Conservation (phyloP, 2,888 invertebrate species). For the Dilophus febrilis region DNA sequence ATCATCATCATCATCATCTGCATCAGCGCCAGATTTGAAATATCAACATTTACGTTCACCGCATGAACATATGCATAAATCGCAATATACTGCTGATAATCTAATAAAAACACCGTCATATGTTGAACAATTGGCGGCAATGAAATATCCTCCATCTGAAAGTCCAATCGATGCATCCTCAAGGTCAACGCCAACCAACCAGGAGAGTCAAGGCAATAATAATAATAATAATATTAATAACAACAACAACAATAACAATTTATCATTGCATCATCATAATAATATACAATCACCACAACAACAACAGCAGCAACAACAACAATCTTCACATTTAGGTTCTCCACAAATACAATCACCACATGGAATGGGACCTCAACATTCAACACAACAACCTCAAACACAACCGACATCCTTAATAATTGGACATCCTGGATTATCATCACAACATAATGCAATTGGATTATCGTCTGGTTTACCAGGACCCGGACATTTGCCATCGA, state of each 20-base stretch:
- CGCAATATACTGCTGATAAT: constrained; percentile 26
- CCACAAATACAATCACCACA: background rate
- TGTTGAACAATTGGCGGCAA: constrained; percentile 14
- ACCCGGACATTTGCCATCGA: constrained; percentile 13
- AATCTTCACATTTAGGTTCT: constrained; percentile 24
- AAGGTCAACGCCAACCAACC: constrained; percentile 29
- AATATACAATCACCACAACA: constrained; percentile 23
- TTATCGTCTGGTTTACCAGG: constrained; percentile 14
- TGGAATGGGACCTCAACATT: no score
- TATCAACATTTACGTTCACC: no score
- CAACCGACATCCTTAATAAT: constrained; percentile 14
- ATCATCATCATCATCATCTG: no score
- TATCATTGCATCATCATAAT: constrained; percentile 9
- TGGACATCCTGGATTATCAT: constrained; percentile 1
- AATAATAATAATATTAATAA: no score
- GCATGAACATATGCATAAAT: constrained; percentile 13
- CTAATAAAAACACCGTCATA: constrained; percentile 28
- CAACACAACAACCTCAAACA: constrained; percentile 15
- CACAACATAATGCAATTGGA: background rate
- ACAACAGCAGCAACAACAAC: constrained; percentile 24
- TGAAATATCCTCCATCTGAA: constrained; percentile 22
- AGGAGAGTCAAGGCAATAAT: constrained; percentile 30
- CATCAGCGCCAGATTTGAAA: background rate
- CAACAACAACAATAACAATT: constrained; percentile 24
- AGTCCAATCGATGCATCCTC: constrained; percentile 29